Evolutionary conservation across 2,888 invertebrate genomes (phyloP), one percentile per base, ranked within the genome.

Genomic region (Eurois occulta): DNA sequence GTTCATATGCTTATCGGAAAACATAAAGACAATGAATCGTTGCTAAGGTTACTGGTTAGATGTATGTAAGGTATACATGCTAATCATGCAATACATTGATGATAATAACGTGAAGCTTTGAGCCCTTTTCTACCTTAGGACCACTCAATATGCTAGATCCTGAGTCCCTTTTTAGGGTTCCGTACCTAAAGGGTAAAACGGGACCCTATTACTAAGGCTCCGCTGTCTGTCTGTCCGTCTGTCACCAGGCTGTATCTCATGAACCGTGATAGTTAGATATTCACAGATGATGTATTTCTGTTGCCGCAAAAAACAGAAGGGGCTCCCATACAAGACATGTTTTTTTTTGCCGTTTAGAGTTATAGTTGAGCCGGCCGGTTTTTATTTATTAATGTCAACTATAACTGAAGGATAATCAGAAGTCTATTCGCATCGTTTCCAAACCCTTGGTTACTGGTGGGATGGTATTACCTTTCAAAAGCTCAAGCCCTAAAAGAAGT

Each of bases 11-110:
- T 66, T 74, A 81, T 73, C 81, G 28, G 18, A 48, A 66, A 41
- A 52, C 70, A 41, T 70, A 13, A 35, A 78, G 80, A 80, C 80
- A 80, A 62, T 78, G 35, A 35, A 38, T 70, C 16, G 10, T 24
- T 52, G 28, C 38, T 48, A 48, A 69, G 60, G n/a, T 38, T 48
- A 35, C n/a, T 62, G 10, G 21, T 62, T 32, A 62, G 1, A 62
- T 62, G 32, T 21, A n/a, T 41, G 16, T 7, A 41, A 13, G 41
- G 13, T 6, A 64, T 64, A n/a, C 13, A 7, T 13, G 38, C 24
- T 13, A 64, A 38, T 64, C 24, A 62, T 38, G 11, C 5, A 32
- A 32, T 35, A 24, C 10, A 35, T 62, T 24, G 5, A 7, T 32
- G 24, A 62, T 62, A 58, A 13, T 28, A 55, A 55, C 11, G 28